Conservation (phyloP, 2,797 vertebrate species). For the Rhinophrynus dorsalis region DNA sequence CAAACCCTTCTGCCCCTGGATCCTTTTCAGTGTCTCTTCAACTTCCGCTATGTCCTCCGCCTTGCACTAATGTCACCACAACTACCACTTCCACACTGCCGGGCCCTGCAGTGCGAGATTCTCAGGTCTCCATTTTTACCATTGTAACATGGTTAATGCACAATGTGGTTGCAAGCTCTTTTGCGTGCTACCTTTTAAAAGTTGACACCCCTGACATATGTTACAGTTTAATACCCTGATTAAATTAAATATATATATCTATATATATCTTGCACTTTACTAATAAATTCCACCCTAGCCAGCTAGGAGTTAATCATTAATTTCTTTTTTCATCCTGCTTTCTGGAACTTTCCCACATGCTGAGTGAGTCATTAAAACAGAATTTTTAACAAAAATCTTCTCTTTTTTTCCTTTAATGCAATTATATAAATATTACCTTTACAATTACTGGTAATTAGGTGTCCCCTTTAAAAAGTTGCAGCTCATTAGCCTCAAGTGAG, state of each 20-base stretch:
- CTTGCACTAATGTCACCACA: too few species aligned
- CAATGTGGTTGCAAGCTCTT: too few species aligned
- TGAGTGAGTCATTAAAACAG: constrained; percentile 44
- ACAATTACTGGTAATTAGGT: constrained; percentile 48
- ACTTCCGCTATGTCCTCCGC: too few species aligned
- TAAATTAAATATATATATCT: too few species aligned
- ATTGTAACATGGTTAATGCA: too few species aligned
- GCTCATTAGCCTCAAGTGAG: constrained; percentile 43
- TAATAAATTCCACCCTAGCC: constrained; percentile 22
- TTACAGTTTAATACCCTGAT: not conserved
- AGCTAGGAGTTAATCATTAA: constrained; percentile 30
- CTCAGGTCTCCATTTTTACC: too few species aligned
- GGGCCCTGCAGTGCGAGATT: too few species aligned
- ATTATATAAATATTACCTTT: constrained; percentile 51
- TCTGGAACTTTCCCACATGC: constrained; percentile 39
- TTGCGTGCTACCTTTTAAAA: too few species aligned
- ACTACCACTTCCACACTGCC: too few species aligned
- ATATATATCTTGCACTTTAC: not conserved
- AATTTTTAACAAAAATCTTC: constrained; percentile 42
- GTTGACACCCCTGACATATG: not conserved
- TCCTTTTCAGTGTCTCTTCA: not conserved
- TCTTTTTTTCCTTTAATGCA: constrained; percentile 30
- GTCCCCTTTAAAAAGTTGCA: constrained; percentile 40
- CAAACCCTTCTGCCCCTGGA: not conserved
- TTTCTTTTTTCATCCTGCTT: not conserved